Conservation (phyloP, 1,140 invertebrate species). For the Trichonephila clavipes region DNA sequence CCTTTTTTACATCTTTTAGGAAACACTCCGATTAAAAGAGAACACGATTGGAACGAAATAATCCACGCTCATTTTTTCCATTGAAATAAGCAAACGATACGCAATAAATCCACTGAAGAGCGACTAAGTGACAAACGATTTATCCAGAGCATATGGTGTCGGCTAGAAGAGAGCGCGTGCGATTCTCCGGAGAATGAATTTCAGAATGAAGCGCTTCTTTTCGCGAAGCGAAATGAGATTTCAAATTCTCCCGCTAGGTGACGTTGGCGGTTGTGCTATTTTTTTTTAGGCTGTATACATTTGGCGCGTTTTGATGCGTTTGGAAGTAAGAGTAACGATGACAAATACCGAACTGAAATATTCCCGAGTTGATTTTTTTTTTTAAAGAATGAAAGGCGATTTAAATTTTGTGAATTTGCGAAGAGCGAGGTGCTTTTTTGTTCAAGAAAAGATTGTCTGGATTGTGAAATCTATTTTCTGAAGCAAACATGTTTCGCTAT, state of each 20-base stretch:
- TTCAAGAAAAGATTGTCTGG: too few species aligned
- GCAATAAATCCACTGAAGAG: conserved; percentile 30
- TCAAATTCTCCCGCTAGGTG: conserved; percentile 56
- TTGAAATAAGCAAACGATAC: neutral
- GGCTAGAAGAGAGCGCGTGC: neutral
- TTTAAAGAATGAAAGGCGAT: too few species aligned
- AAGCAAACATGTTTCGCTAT: too few species aligned
- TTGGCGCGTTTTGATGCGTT: neutral
- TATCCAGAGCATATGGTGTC: conserved; percentile 43
- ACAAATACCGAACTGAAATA: too few species aligned
- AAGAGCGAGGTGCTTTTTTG: too few species aligned
- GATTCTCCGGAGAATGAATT: neutral
- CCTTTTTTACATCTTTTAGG: neutral
- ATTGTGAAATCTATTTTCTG: too few species aligned
- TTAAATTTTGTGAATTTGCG: too few species aligned
- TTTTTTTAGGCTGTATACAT: neutral
- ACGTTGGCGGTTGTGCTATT: conserved; percentile 17
- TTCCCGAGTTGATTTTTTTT: too few species aligned
- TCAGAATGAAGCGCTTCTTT: neutral
- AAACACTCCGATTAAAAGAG: neutral
- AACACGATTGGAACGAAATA: neutral
- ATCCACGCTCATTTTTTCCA: neutral
- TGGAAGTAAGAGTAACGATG: too few species aligned
- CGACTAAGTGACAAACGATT: neutral
- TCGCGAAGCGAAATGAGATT: neutral